Percentiles rank a stretch among this genome's conserved stretches.
These are phyloP conservation scores for Neogobius melanostomus DNA, from an alignment of 2,113 vertebrate species.

Conservation along the genomic window DNA sequence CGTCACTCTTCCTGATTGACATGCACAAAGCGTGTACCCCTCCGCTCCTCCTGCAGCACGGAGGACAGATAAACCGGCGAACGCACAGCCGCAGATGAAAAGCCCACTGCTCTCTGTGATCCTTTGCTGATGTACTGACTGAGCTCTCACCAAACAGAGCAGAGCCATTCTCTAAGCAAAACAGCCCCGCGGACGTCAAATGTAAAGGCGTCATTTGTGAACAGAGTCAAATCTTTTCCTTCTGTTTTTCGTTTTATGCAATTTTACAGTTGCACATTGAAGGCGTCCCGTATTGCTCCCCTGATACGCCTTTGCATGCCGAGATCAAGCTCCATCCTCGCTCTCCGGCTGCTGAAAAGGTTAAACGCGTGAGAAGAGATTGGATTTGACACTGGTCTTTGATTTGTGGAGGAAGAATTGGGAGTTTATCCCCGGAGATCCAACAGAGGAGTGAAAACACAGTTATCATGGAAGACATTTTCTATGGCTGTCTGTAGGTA, in stretches of 20 bases:
- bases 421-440: slow-evolving; percentile 26
- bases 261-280: no score
- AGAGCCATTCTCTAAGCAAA: slow-evolving; percentile 40
- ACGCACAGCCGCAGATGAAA: slow-evolving; percentile 56
- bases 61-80: slow-evolving; percentile 23
- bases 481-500: slow-evolving; percentile 18
- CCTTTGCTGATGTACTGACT: slow-evolving; percentile 38
- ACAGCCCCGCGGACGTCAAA: slow-evolving; percentile 41
- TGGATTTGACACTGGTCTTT: slow-evolving; percentile 40
- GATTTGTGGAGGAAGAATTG: slow-evolving; percentile 32
- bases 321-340: slow-evolving; percentile 1
- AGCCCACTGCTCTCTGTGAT: slow-evolving; percentile 59
- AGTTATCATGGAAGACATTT: slow-evolving; percentile 20
- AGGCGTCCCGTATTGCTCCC: background rate
- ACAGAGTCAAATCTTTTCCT: no score
- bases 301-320: slow-evolving; percentile 21
- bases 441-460: slow-evolving; percentile 20
- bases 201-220: slow-evolving; percentile 25
- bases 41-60: slow-evolving; percentile 44
- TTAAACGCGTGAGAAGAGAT: slow-evolving; percentile 30
- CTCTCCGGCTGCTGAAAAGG: slow-evolving; percentile 22
- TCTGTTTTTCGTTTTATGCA: no score
- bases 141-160: slow-evolving; percentile 52
- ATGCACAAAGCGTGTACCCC: slow-evolving; percentile 65
- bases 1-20: slow-evolving; percentile 56